Base-by-base conservation (phyloP, 2,113 vertebrate genomes). In the Stegostoma tigrinum region DNA sequence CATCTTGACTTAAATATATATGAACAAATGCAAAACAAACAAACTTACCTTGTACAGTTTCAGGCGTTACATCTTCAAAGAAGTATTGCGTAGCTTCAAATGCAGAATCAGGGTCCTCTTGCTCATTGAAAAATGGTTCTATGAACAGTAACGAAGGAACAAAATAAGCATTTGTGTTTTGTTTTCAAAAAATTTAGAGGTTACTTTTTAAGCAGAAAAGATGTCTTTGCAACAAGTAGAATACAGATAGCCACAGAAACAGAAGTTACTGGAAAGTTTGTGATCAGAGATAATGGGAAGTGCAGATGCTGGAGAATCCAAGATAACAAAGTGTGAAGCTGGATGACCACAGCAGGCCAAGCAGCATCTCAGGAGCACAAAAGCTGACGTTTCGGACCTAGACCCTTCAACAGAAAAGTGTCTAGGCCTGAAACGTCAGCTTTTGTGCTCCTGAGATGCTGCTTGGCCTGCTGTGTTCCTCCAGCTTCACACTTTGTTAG, bases 81-180 rank as follows among this genome's bases (percentile, higher is more conserved):
- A 99, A 99, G 97, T 99, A 99, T 96, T 99, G 99, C 34, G 98
- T 99, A 23, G 99, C 99, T 97, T 99, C 99, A 95, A 99, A 99
- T 66, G 99, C 99, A 19, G 99, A 99, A 96, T 99, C 99, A 0
- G 99, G 98, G 86, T 99, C 99, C 19, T 99, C 99, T 86, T 98
- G 98, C 93, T 99, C 99, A 78, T 97, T 98, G 90, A 97, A 80
- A 94, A 64, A 97, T 0, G 98, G 97, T 96, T 99, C 98, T 98
- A 96, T 5, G 5, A 48, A 67, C 64, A 68, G 30, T 90, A 45
- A 95, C 19, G 66, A 90, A 61, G 17, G 61, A 90, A 90, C 14
- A 95, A 15, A 95, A 70, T 17, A 95, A 75, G 17, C 24, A 95
- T 45, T 70, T 95, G 24, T 12, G 34, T 72, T 68, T 45, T 8